Conservation (phyloP, 2,888 invertebrate species). For the Abrostola triplasia region DNA sequence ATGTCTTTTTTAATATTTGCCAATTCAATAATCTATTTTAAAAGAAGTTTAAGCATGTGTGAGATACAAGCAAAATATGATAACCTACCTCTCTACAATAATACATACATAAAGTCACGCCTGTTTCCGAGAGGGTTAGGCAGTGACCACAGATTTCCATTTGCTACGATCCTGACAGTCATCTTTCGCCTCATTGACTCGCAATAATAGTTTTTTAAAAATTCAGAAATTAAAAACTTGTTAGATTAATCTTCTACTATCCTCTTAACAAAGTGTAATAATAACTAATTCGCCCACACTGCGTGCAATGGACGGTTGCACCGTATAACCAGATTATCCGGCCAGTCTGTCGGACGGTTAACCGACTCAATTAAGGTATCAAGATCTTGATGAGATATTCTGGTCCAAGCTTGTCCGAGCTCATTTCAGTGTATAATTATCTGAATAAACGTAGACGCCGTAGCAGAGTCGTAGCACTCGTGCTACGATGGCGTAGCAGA, state of each 20-base stretch:
- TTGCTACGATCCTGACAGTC: too few species aligned
- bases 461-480: conserved; percentile 7
- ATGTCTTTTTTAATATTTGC: too few species aligned
- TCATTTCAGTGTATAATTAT: conserved; percentile 2
- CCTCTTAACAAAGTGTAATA: not conserved
- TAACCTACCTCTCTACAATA: too few species aligned
- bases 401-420: conserved; percentile 1
- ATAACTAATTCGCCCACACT: not conserved
- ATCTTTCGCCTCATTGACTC: too few species aligned
- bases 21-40: too few species aligned
- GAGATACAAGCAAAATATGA: too few species aligned
- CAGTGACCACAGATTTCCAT: too few species aligned
- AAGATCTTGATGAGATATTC: conserved; percentile 1
- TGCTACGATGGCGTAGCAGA: conserved; percentile 30
- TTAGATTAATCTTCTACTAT: too few species aligned
- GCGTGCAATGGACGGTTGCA: not conserved
- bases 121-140: too few species aligned
- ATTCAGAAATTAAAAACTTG: not conserved
- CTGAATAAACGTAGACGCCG: not conserved
- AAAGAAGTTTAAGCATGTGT: too few species aligned
- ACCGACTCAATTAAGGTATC: conserved; percentile 4
- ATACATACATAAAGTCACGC: too few species aligned
- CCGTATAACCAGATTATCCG: conserved; percentile 1
- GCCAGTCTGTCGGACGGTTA: not conserved
- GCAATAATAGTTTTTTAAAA: too few species aligned